A percentile compares a stretch with the other conserved stretches of the same genome.
Evolutionary conservation across 2,797 vertebrate genomes (phyloP).

Genomic region (Myiotriccus ornatus): DNA sequence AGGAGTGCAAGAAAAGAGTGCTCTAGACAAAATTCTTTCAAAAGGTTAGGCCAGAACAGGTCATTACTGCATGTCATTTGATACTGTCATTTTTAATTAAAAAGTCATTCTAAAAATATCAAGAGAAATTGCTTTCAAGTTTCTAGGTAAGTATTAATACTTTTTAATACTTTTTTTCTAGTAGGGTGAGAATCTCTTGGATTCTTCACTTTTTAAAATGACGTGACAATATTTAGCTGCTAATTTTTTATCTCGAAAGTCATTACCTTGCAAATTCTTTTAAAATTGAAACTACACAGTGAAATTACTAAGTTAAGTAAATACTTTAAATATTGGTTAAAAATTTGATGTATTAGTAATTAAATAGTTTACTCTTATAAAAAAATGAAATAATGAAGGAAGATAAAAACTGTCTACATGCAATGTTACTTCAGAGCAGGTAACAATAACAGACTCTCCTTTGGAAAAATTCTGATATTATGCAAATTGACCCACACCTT

Average conservation of each 20-base stretch:
- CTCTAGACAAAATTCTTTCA: neutral
- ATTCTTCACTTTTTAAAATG: neutral
- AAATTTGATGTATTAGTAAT: neutral
- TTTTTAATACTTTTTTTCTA: neutral
- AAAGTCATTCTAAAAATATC: neutral
- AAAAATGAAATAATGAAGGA: neutral
- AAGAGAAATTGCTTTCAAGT: neutral
- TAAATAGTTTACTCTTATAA: neutral
- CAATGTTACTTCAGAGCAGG: neutral
- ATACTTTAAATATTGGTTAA: neutral
- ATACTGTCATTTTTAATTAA: constrained; percentile 20
- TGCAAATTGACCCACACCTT: neutral
- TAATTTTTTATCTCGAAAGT: neutral
- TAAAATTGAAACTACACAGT: neutral
- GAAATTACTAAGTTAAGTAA: neutral
- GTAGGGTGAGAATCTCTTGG: neutral
- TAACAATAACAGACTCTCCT: neutral
- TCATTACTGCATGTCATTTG: neutral
- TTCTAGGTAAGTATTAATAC: neutral
- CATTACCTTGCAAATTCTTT: neutral
- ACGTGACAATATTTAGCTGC: neutral
- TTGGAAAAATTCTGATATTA: neutral
- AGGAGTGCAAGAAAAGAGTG: neutral
- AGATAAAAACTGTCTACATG: neutral
- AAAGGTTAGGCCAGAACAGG: neutral